Evolutionary conservation across 2,113 vertebrate species (phyloP).

Genomic region (Cheirogaleus medius): DNA sequence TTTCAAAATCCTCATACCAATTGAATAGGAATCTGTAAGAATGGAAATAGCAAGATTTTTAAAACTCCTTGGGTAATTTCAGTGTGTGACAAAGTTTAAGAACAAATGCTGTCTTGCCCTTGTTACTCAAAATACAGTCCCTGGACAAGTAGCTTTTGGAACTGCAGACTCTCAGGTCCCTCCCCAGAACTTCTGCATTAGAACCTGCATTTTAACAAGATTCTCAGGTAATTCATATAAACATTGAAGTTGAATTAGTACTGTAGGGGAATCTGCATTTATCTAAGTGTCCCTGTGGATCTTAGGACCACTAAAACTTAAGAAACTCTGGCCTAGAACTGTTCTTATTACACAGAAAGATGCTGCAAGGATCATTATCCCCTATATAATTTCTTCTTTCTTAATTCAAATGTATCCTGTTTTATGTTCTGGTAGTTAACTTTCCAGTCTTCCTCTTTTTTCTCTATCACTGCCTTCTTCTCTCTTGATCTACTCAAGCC

Average conservation of each 20-base stretch:
- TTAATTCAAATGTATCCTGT: background rate
- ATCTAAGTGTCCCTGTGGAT: background rate
- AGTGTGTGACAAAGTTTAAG: background rate
- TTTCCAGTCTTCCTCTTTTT: background rate
- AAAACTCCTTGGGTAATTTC: background rate
- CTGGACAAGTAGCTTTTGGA: background rate
- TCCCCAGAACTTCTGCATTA: background rate
- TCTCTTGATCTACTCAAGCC: background rate
- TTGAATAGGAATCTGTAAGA: background rate
- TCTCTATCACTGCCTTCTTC: too few relatives aligned
- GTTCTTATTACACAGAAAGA: background rate
- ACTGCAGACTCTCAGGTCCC: background rate
- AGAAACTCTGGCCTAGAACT: background rate
- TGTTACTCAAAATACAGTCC: background rate
- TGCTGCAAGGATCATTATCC: background rate
- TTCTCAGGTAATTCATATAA: background rate
- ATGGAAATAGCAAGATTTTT: background rate
- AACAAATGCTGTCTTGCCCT: background rate
- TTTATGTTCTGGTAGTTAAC: background rate
- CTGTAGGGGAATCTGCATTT: background rate
- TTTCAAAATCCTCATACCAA: background rate
- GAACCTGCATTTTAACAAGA: background rate
- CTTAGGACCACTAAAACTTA: background rate
- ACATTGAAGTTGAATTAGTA: background rate
- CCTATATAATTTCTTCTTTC: background rate